Evolutionary conservation across 2,888 invertebrate species (phyloP).

Genomic region (Lepidocyrtoides sp.): DNA sequence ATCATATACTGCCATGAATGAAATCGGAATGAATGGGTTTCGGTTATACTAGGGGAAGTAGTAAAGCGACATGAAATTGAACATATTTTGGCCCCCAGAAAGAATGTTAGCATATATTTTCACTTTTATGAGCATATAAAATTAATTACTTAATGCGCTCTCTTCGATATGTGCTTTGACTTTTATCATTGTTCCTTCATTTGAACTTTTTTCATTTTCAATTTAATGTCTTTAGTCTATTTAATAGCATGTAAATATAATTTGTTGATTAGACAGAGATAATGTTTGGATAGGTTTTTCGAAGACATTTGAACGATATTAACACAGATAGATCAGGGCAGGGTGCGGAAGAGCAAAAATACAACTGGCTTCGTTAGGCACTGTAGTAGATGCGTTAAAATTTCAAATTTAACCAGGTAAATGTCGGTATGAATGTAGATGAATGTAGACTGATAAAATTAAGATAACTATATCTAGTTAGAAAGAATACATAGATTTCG

Average conservation of each 20-base stretch:
- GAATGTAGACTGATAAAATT: too few species aligned
- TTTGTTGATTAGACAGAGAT: too few species aligned
- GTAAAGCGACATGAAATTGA: neutral
- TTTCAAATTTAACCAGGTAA: neutral
- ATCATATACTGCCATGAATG: conserved; percentile 47
- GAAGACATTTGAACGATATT: too few species aligned
- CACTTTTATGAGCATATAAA: conserved; percentile 16
- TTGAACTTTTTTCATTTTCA: too few species aligned
- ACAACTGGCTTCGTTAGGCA: too few species aligned
- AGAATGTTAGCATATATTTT: conserved; percentile 21
- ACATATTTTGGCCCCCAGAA: neutral
- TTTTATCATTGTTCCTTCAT: too few species aligned
- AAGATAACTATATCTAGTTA: neutral
- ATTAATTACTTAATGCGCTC: neutral
- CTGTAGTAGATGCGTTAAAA: too few species aligned
- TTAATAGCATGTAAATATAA: too few species aligned
- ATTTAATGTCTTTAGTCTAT: too few species aligned
- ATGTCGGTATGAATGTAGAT: conserved; percentile 1
- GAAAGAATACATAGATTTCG: neutral
- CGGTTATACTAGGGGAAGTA: neutral
- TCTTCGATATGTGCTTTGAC: neutral
- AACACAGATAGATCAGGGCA: too few species aligned
- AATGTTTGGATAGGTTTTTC: too few species aligned
- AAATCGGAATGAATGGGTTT: conserved; percentile 31
- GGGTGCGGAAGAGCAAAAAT: too few species aligned